A percentile compares a stretch with the other conserved stretches of the same genome.
phyloP scores from a whole-genome alignment of 2,797 vertebrate genomes.

The Oreochromis grahami region DNA sequence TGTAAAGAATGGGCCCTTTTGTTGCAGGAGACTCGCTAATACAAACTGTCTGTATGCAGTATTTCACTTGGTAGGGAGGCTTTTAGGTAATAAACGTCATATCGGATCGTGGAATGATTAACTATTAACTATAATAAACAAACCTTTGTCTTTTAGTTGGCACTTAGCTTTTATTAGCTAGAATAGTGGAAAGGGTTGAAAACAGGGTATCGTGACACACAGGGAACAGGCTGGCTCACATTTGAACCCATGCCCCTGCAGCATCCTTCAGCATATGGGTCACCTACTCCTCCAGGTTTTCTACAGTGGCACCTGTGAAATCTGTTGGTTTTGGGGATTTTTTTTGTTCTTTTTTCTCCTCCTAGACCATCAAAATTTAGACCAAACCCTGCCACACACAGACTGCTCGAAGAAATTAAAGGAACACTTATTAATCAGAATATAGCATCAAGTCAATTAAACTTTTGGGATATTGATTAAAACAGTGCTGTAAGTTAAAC shows the following conservation, averaged over 20 bases:
- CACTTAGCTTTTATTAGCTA: not conserved
- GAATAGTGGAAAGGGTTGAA: not conserved
- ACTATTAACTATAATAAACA: not conserved
- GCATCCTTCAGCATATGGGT: not conserved
- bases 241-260: not conserved
- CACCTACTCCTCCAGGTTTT: not conserved
- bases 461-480: not conserved
- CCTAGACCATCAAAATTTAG: not conserved
- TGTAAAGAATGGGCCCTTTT: not conserved
- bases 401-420: not conserved
- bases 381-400: not conserved
- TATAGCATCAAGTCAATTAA: not conserved
- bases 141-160: not conserved
- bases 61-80: not conserved
- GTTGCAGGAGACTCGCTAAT: not conserved
- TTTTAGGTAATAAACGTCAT: not conserved
- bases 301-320: not conserved
- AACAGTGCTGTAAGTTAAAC: not conserved
- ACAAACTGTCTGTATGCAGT: not conserved
- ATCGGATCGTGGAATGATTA: not conserved
- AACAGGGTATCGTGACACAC: not conserved
- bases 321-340: fast-evolving
- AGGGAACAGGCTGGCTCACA: not conserved
- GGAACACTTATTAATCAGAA: not conserved
- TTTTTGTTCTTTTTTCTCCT: not conserved